Evolutionary conservation across 2,888 invertebrate genomes (phyloP), one percentile per base, ranked within the genome.

Genomic region (Protodeltote pygarga): DNA sequence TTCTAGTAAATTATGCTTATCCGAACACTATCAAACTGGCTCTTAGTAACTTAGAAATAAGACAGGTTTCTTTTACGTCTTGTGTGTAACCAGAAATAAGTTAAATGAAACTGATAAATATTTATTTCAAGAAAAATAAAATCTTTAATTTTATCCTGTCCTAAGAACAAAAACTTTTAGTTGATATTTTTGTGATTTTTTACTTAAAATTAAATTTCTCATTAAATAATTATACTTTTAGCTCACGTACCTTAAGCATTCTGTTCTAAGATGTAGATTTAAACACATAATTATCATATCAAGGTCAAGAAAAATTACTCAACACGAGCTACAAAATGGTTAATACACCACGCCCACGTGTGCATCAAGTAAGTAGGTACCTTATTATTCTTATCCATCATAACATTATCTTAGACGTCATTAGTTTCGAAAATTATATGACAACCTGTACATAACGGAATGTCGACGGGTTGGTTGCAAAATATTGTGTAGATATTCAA

Each of bases 331-430:
- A 14, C 23, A 14, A 41, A 15, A 41, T 3, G 10, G 17, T 33
- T 24, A 42, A 33, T 41, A 49, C 17, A 23, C 25, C 14, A 34
- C 51, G 32, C 59, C 39, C 38, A 51, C 51, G 5, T 21, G n/a
- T 20, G n/a, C 6, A 9, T 6, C 5, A 21, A 5, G n/a, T 4
- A n/a, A n/a, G 16, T n/a, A 29, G 8, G 8, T 29, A 2, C 2
- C 8, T 4, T 11, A 20, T 14, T 9, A 19, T 44, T 60, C 54
- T 3, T 54, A 54, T 60, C 58, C 58, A 60, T 28, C 61, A 4
- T 25, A 3, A 27, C 28, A 54, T 59, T 17, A 17, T 59, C 54
- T 4, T 44, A 54, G 54, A 9, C 29, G 21, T 8, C 54, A 49
- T 44, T 42, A 29, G 40, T 54, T 38, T 29, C 40, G 20, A 28